Evolutionary conservation across 2,113 vertebrate species (phyloP).

Genomic region (Jaculus jaculus): DNA sequence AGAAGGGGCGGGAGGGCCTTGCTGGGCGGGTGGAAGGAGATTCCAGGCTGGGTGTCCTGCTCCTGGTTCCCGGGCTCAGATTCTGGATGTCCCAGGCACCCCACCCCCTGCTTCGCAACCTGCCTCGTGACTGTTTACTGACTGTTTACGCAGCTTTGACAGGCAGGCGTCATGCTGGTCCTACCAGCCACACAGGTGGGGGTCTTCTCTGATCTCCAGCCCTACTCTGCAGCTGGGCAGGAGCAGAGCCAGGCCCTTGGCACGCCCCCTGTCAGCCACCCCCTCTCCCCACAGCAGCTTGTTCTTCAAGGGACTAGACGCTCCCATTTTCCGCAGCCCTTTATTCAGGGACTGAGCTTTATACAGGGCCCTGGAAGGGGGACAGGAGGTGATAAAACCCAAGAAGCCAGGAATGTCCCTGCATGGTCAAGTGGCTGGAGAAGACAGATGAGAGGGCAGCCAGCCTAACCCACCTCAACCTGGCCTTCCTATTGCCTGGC

Average conservation of each 20-base stretch:
- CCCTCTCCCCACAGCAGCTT: neutral
- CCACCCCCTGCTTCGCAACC: slow-evolving; percentile 56
- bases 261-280: neutral
- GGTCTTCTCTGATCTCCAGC: slow-evolving; percentile 80
- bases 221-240: slow-evolving; percentile 77
- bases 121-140: slow-evolving; percentile 80
- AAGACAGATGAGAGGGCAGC: neutral
- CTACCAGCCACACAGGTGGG: slow-evolving; percentile 68
- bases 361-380: neutral
- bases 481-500: neutral
- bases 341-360: neutral
- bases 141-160: slow-evolving; percentile 81
- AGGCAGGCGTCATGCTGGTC: slow-evolving; percentile 70
- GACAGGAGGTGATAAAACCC: neutral
- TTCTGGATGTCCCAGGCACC: slow-evolving; percentile 62
- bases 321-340: neutral
- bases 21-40: slow-evolving; percentile 55
- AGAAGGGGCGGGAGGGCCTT: neutral
- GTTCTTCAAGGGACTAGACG: slow-evolving; percentile 17
- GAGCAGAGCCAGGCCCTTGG: slow-evolving; percentile 71
- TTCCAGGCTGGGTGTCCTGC: slow-evolving; percentile 52
- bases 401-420: neutral
- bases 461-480: neutral
- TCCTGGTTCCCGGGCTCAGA: slow-evolving; percentile 58
- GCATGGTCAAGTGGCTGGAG: neutral